Base-by-base conservation (phyloP, 2,113 vertebrate species). In the Anguilla japonica region DNA sequence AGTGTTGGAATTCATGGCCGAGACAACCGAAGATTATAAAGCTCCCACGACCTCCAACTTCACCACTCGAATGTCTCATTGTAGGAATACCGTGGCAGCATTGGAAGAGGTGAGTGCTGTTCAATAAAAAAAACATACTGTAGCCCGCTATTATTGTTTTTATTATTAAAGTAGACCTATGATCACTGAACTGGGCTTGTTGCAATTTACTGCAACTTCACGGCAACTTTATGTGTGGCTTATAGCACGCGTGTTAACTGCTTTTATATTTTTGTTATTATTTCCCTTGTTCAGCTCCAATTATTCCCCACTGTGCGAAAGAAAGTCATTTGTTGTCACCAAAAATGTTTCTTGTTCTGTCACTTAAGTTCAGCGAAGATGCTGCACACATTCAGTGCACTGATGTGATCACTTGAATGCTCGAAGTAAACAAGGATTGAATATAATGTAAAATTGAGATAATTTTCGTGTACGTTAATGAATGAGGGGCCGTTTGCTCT, bases 11-110 rank as follows among this genome's bases (percentile, higher is more conserved):
- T 99, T 98, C 89, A 95, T 99, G 88, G 89, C 94, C 56, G 97
- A 98, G 93, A 98, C 97, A 79, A 96, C 96, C 92, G 98, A 98
- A 93, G 98, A 99, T 95, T 98, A 98, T 93, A 98, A 97, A 94
- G 96, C 98, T 50, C 98, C 98, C 39, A 98, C 98, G 87, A 97
- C 98, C 46, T 98, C 98, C 90, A 98, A 95, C 95, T 99, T 99
- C 96, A 96, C 95, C 91, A 98, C 96, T 75, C 93, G 97, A 88
- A 97, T 98, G 96, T 91, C 90, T 88, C 97, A 97, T 92, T 98
- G 98, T 93, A 95, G 97, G 94, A 98, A 96, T 93, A 94, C 97
- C 0, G 98, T 98, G 94, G 90, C 96, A 14, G 96, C 95, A 79
- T 96, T 99, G 94, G 98, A 99, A 92, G 98, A 99, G 97, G 98